Conservation (phyloP, 2,797 vertebrate species). For the Muraenolepis orangiensis region DNA sequence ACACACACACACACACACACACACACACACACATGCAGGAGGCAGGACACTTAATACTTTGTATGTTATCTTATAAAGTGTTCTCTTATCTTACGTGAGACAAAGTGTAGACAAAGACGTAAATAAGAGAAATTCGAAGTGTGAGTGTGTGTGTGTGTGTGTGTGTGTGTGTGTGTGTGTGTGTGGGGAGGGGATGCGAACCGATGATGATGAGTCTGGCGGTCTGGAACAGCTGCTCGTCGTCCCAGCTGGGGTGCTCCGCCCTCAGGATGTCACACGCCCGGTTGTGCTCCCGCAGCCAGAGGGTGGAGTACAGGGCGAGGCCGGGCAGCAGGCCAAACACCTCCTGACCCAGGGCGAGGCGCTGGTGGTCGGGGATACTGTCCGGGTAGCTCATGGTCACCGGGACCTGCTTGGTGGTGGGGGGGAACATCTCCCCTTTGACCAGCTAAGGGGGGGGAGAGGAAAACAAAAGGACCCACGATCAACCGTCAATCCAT, state of each 20-base stretch:
- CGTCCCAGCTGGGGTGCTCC: conserved; percentile 88
- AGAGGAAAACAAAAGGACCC: no score
- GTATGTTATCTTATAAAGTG: no score
- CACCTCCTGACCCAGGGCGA: conserved; percentile 87
- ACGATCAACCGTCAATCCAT: no score
- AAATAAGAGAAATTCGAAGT: no score
- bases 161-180: no score
- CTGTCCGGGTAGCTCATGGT: conserved; percentile 83
- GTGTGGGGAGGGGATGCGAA: conserved; percentile 54
- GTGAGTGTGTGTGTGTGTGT: no score
- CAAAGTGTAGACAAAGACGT: no score
- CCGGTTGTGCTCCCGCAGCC: conserved; percentile 94
- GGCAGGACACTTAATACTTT: no score
- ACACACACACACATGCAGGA: no score
- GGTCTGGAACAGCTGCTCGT: conserved; percentile 96
- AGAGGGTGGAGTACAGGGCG: conserved; percentile 83
- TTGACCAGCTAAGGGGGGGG: conserved; percentile 85
- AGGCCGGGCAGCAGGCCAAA: conserved; percentile 89
- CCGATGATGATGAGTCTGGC: conserved; percentile 90
- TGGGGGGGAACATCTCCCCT: conserved; percentile 86
- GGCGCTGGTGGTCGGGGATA: conserved; percentile 58
- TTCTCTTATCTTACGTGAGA: no score
- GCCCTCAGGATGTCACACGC: conserved; percentile 85
- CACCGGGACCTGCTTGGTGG: conserved; percentile 67
- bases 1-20: no score